Conservation (phyloP, 2,888 invertebrate species). For the Ichneumon xanthorius region DNA sequence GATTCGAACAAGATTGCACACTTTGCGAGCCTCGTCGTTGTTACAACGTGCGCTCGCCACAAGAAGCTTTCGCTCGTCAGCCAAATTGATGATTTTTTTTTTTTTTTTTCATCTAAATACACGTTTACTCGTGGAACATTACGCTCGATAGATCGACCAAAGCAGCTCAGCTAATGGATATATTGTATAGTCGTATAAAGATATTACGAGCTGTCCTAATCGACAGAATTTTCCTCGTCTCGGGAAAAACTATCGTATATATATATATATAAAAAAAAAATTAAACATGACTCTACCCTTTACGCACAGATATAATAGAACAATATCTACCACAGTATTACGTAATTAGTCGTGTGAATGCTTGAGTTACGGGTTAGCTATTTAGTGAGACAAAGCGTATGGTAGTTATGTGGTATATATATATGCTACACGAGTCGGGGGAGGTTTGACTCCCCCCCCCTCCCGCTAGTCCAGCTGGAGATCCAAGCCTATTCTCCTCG, state of each 20-base stretch:
- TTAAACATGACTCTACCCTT: slow-evolving; percentile 10
- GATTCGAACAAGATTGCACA: slow-evolving; percentile 40
- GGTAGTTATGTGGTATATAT: slow-evolving; percentile 7
- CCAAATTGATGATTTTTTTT: slow-evolving; percentile 6
- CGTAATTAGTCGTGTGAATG: slow-evolving; percentile 78
- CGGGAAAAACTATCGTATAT: slow-evolving; percentile 1
- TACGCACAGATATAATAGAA: slow-evolving; percentile 26
- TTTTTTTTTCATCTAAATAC: not conserved
- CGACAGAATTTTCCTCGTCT: slow-evolving; percentile 6
- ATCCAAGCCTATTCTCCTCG: slow-evolving; percentile 47
- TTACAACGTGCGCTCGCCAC: slow-evolving; percentile 2
- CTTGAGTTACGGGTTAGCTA: slow-evolving; percentile 76
- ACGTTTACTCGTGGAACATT: not conserved
- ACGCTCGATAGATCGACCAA: not conserved
- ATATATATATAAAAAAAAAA: not conserved
- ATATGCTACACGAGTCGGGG: slow-evolving; percentile 4
- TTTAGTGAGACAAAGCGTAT: slow-evolving; percentile 70
- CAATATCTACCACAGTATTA: slow-evolving; percentile 57
- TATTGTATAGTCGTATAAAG: not conserved
- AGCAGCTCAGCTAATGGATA: slow-evolving; percentile 1
- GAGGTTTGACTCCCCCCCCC: not conserved
- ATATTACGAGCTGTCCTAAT: slow-evolving; percentile 1
- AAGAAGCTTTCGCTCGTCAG: not conserved
- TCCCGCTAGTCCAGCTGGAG: slow-evolving; percentile 47
- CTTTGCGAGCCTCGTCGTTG: not conserved